These are phyloP conservation scores for Epinephelus lanceolatus DNA, from an alignment of 2,113 vertebrate genomes.

Conservation along the genomic window DNA sequence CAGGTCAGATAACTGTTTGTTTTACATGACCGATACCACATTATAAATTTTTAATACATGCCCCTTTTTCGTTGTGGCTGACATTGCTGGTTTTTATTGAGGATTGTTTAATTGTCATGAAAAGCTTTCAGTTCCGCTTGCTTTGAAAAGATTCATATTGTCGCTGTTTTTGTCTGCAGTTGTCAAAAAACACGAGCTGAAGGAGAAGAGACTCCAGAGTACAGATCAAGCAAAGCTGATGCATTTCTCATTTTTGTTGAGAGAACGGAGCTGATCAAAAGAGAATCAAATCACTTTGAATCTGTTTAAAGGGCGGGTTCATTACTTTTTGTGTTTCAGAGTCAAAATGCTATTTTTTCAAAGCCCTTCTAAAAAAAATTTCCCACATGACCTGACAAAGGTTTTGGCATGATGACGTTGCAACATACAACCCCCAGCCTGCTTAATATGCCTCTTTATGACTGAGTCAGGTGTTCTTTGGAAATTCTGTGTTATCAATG, in stretches of 20 bases:
- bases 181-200: background rate
- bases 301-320: background rate
- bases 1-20: background rate
- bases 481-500: too few relatives aligned
- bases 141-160: background rate
- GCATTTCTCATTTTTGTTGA: background rate
- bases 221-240: background rate
- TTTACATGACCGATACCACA: too few relatives aligned
- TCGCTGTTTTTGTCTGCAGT: background rate
- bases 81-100: background rate
- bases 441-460: too few relatives aligned
- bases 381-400: too few relatives aligned
- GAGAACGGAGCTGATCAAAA: background rate
- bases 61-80: too few relatives aligned
- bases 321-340: too few relatives aligned
- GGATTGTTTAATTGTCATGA: background rate
- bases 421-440: too few relatives aligned
- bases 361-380: too few relatives aligned
- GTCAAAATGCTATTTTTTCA: too few relatives aligned
- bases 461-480: too few relatives aligned
- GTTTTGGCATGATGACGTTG: too few relatives aligned
- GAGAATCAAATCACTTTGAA: background rate
- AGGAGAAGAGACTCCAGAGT: background rate
- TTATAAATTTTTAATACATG: too few relatives aligned
- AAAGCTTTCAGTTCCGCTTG: background rate